phyloP scores from a whole-genome alignment of 2,113 vertebrate species.

The Sciurus niger region DNA sequence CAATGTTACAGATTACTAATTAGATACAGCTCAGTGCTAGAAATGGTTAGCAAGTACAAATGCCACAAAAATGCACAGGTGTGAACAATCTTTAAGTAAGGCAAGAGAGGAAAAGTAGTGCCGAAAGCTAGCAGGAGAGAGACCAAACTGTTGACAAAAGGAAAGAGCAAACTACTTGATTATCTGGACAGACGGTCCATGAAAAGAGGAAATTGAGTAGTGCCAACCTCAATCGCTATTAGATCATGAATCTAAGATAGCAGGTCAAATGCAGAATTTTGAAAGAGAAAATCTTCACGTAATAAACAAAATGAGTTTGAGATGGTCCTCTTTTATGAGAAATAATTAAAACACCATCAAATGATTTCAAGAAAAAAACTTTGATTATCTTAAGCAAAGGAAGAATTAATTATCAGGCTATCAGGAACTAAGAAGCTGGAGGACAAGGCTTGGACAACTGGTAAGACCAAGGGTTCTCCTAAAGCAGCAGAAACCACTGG shows the following conservation, averaged over 20 bases:
- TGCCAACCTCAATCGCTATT: background rate
- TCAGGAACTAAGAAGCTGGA: background rate
- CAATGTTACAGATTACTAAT: background rate
- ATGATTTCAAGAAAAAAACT: constrained; percentile 11
- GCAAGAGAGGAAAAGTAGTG: constrained; percentile 57
- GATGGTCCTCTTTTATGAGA: background rate
- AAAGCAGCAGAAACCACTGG: background rate
- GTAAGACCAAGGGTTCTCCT: background rate
- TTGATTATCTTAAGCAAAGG: constrained; percentile 38
- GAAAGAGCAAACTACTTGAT: constrained; percentile 49
- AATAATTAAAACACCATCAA: background rate
- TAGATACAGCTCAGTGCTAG: background rate
- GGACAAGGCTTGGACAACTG: constrained; percentile 23
- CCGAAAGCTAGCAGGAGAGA: background rate
- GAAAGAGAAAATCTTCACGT: constrained; percentile 39
- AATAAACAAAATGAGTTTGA: constrained; percentile 5
- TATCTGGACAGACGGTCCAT: constrained; percentile 56
- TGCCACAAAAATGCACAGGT: background rate
- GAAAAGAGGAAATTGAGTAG: constrained; percentile 52
- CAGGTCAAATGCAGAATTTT: constrained; percentile 43
- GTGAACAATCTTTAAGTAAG: constrained; percentile 40
- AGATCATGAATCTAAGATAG: constrained; percentile 36
- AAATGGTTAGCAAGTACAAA: constrained; percentile 70
- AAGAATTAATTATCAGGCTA: background rate
- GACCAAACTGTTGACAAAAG: constrained; percentile 39